Evolutionary conservation across 2,888 invertebrate species (phyloP).

Genomic region (Platycnemis pennipes): DNA sequence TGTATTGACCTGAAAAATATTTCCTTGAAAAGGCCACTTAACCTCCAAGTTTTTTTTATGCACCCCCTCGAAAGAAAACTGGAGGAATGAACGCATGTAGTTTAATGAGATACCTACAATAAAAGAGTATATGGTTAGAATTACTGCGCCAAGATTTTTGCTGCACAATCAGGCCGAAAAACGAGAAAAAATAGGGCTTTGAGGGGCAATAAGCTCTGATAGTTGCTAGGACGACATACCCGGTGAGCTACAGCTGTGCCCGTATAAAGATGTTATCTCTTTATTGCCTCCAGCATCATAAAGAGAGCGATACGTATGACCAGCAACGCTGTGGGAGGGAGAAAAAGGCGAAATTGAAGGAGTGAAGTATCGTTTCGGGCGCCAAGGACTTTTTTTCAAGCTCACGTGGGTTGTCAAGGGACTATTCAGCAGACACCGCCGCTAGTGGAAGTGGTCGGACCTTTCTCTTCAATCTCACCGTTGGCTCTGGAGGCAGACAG

Average conservation of each 20-base stretch:
- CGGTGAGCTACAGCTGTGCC: background rate
- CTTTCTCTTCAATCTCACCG: background rate
- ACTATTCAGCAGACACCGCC: background rate
- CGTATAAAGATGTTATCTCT: slow-evolving; percentile 25
- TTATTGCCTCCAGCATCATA: background rate
- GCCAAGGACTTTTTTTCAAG: background rate
- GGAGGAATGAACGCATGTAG: background rate
- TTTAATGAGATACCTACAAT: background rate
- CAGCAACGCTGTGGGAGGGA: background rate
- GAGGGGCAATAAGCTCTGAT: background rate
- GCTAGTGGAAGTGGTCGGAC: background rate
- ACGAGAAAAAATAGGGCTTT: background rate
- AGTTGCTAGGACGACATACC: background rate
- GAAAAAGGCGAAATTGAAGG: background rate
- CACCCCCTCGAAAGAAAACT: no score
- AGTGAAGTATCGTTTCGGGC: background rate
- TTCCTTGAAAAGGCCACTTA: no score
- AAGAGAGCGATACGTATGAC: slow-evolving; percentile 18
- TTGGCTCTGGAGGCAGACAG: background rate
- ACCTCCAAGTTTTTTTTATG: no score
- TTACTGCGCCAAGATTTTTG: background rate
- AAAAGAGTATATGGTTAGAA: background rate
- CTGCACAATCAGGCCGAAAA: background rate
- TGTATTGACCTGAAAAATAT: no score
- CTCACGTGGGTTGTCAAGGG: background rate